Conservation (phyloP, 2,113 vertebrate species). For the Taurulus bubalis region DNA sequence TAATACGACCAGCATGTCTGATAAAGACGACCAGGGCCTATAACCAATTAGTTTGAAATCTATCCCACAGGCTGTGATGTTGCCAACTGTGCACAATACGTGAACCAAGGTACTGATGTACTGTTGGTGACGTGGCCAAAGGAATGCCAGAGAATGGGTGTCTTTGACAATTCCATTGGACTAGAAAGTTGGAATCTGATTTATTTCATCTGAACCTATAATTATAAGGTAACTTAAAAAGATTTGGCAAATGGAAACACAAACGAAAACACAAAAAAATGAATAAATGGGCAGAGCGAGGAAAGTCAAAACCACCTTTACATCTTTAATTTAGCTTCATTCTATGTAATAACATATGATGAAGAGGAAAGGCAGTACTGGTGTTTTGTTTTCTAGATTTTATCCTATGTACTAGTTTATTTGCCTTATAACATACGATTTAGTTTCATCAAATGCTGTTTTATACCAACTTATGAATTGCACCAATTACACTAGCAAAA, state of each 20-base stretch:
- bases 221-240: not conserved
- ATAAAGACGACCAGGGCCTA: conserved; percentile 31
- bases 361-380: too few species aligned
- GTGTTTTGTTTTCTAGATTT: too few species aligned
- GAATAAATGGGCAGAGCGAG: not conserved
- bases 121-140: not conserved
- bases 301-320: not conserved
- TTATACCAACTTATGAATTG: not conserved
- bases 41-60: conserved; percentile 27
- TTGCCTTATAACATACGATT: not conserved
- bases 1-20: conserved; percentile 55
- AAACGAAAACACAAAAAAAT: not conserved
- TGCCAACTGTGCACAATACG: conserved; percentile 30
- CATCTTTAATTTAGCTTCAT: not conserved
- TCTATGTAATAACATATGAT: not conserved
- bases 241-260: not conserved
- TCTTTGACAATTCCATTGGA: rapidly evolving
- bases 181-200: not conserved
- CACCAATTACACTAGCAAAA: not conserved
- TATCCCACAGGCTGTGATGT: conserved; percentile 27
- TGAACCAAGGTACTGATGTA: conserved; percentile 11
- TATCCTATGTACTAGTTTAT: too few species aligned
- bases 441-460: not conserved
- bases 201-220: not conserved
- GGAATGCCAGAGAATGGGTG: not conserved